These are phyloP conservation scores for Rotaria macrura DNA, from an alignment of 2,888 invertebrate species.

Conservation along the genomic window DNA sequence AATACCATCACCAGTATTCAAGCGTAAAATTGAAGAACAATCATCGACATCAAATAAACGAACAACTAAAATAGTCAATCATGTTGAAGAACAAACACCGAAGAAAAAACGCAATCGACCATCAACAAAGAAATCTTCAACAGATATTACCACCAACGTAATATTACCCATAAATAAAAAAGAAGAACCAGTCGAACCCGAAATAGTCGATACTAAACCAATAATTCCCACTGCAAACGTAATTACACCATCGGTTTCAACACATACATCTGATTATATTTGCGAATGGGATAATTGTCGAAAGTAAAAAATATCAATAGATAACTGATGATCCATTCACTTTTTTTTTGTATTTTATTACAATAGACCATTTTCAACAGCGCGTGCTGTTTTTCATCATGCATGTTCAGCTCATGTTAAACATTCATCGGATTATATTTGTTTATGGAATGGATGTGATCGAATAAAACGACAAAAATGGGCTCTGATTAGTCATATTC, in stretches of 20 bases:
- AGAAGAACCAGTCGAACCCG: neutral
- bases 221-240: neutral
- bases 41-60: neutral
- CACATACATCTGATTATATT: conserved; percentile 50
- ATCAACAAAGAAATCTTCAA: neutral
- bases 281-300: conserved; percentile 89
- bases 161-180: neutral
- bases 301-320: conserved; percentile 49
- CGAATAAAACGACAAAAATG: conserved; percentile 75
- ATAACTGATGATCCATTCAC: neutral
- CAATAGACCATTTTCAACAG: conserved; percentile 47
- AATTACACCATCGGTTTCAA: neutral
- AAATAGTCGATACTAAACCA: conserved; percentile 24
- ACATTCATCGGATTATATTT: conserved; percentile 58
- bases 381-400: conserved; percentile 65
- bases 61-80: no score
- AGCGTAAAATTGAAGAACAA: conserved; percentile 6
- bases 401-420: conserved; percentile 65
- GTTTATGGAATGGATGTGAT: conserved; percentile 69
- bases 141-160: neutral
- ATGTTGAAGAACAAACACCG: neutral
- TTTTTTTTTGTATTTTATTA: conserved; percentile 13
- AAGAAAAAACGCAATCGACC: neutral
- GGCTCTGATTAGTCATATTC: conserved; percentile 88
- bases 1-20: conserved; percentile 14